Percentiles rank a stretch among this genome's conserved stretches.
Evolutionary conservation across 2,888 invertebrate species (phyloP).

Genomic region (Platerodrilus igneus): DNA sequence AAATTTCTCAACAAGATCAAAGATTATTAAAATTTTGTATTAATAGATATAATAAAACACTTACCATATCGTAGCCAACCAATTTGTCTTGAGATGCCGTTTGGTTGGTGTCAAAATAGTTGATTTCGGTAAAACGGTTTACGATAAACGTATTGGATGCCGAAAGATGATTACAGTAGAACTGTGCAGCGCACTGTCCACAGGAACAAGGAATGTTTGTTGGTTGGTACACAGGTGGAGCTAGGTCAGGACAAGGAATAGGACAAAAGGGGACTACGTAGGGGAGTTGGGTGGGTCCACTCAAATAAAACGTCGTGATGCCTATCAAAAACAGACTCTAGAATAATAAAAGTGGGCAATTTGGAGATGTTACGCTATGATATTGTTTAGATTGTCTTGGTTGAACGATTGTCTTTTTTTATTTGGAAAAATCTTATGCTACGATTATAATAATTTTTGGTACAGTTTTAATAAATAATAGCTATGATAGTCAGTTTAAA

Average conservation of each 20-base stretch:
- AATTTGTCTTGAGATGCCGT: slow-evolving; percentile 39
- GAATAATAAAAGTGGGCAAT: too few species aligned
- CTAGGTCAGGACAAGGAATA: slow-evolving; percentile 44
- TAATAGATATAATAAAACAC: slow-evolving; percentile 17
- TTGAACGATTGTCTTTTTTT: too few species aligned
- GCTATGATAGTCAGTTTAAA: too few species aligned
- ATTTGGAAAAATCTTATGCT: too few species aligned
- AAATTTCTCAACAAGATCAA: too few species aligned
- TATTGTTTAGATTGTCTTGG: too few species aligned
- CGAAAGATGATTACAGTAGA: slow-evolving; percentile 38
- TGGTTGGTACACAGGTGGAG: slow-evolving; percentile 53
- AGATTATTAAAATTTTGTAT: too few species aligned
- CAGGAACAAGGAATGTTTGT: slow-evolving; percentile 54
- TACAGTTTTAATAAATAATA: too few species aligned
- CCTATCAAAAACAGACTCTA: slow-evolving; percentile 30
- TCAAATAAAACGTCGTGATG: slow-evolving; percentile 50
- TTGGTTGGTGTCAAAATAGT: slow-evolving; percentile 47
- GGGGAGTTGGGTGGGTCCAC: slow-evolving; percentile 49
- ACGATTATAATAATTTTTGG: too few species aligned
- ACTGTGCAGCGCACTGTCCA: slow-evolving; percentile 56
- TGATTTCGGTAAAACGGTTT: slow-evolving; percentile 49
- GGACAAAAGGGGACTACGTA: slow-evolving; percentile 50
- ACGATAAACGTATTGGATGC: slow-evolving; percentile 47
- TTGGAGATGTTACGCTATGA: too few species aligned
- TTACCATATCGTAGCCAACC: slow-evolving; percentile 47